Percentiles rank a stretch among this genome's conserved stretches.
These are phyloP conservation scores for Regulus satrapa DNA, from an alignment of 2,113 vertebrate species.

Conservation along the genomic window DNA sequence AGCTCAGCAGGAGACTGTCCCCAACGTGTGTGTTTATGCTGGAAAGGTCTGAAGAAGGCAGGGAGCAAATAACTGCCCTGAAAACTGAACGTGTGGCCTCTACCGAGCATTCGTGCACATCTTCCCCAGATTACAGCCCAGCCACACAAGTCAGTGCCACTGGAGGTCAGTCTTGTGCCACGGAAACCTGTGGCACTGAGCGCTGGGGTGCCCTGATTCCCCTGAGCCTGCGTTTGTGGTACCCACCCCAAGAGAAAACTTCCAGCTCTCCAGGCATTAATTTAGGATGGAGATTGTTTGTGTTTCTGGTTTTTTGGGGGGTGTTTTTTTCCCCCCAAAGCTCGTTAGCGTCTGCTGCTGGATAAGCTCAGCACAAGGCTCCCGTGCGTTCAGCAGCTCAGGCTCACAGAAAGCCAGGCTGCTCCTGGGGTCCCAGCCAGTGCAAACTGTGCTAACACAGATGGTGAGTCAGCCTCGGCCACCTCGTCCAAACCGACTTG, in stretches of 20 bases:
- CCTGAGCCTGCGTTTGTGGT: rapidly evolving
- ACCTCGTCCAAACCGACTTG: not conserved
- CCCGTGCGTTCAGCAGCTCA: rapidly evolving
- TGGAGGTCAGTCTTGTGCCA: conserved; percentile 62
- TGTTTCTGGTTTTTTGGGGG: too few species aligned
- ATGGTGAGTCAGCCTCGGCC: not conserved
- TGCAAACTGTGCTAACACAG: rapidly evolving
- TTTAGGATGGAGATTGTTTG: not conserved
- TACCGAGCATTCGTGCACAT: not conserved
- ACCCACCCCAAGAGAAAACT: not conserved
- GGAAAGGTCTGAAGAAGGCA: not conserved
- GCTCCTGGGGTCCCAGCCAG: not conserved
- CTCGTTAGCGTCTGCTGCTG: not conserved
- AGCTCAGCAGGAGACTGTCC: not conserved
- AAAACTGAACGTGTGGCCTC: not conserved
- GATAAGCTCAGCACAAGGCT: not conserved
- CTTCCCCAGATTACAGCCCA: not conserved
- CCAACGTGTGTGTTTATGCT: not conserved
- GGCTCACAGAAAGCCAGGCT: not conserved
- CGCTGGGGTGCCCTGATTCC: rapidly evolving
- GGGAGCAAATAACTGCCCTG: not conserved
- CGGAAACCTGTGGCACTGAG: not conserved
- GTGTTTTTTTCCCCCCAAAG: too few species aligned
- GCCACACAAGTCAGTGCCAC: not conserved
- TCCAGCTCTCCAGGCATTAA: not conserved